Base-by-base conservation (phyloP, 2,797 vertebrate genomes). In the Apogon talboti region DNA sequence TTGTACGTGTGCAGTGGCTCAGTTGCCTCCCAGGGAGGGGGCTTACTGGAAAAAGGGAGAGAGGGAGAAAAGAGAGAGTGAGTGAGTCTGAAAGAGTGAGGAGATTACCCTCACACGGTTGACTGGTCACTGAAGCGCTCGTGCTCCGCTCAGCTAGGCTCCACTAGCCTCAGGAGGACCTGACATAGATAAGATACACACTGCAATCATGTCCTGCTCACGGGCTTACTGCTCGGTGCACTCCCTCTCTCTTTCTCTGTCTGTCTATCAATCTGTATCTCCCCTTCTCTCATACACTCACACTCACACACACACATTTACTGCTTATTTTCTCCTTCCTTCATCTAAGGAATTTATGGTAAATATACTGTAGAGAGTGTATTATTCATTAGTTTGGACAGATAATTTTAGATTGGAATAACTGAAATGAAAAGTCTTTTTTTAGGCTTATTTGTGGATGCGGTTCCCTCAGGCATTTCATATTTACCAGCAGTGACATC, bases 101-200 rank as follows among this genome's bases (percentile, higher is more conserved):
- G 90, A 94, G 93, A 94, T 94, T 94, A 94, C 90, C 86, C 84
- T 91, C 84, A 79, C 90, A 94, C 73, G 91, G 90, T 91, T 92
- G 92, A 88, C 92, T 94, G 93, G 92, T 91, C 91, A 93, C 91
- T 93, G 92, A 90, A 94, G 93, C 88, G 85, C 89, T 78, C 73
- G 70, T 87, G 87, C 91, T 86, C 85, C 54, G 88, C 90, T 91
- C 90, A 90, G 90, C 90, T 87, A 87, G 89, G 87, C 91, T 91
- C 91, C 84, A 88, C 86, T 90, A 84, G 89, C 91, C 91, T 91
- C 90, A 90, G 90, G 90, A 91, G 89, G 85, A 91, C 88, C 86
- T 87, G 89, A 90, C 89, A 91, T 79, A 91, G 92, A 92, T 93
- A 91, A 92, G 91, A 92, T 91, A 92, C 90, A 92, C 90, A 89